Percentiles rank a stretch among this genome's conserved stretches.
Evolutionary conservation across 1,140 invertebrate genomes (phyloP).

Genomic region (Cecropterus lyciades): DNA sequence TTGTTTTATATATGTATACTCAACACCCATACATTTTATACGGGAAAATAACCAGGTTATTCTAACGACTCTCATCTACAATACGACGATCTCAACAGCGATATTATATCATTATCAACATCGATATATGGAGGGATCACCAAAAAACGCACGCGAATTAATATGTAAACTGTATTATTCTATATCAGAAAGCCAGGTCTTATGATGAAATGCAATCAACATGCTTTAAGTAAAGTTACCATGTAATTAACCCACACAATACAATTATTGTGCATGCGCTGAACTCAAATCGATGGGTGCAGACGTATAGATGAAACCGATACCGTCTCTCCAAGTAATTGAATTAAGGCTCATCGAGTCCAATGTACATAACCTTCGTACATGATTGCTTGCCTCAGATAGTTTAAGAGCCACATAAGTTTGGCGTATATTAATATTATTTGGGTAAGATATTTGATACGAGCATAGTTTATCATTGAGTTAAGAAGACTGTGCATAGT

Average conservation of each 20-base stretch:
- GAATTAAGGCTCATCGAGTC: conserved; percentile 7
- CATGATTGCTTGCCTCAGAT: conserved; percentile 2
- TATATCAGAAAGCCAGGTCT: too few species aligned
- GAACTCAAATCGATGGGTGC: conserved; percentile 3
- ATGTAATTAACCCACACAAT: conserved; percentile 27
- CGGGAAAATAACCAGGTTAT: too few species aligned
- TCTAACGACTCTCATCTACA: too few species aligned
- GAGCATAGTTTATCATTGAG: conserved; percentile 1
- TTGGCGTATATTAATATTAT: conserved; percentile 14
- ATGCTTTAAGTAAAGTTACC: neutral
- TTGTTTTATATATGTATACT: too few species aligned
- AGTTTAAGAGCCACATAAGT: conserved; percentile 4
- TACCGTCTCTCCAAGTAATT: conserved; percentile 11
- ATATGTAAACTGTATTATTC: too few species aligned
- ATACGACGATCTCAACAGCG: too few species aligned
- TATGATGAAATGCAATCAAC: neutral
- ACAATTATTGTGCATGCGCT: conserved; percentile 35
- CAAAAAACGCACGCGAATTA: too few species aligned
- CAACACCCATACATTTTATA: too few species aligned
- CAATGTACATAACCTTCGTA: conserved; percentile 11
- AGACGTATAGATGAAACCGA: conserved; percentile 16
- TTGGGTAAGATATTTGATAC: conserved; percentile 15
- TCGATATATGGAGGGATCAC: too few species aligned
- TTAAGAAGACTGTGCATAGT: too few species aligned
- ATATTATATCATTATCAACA: too few species aligned